These are phyloP conservation scores for Micropterix aruncella DNA, from an alignment of 2,888 invertebrate genomes.

Conservation along the genomic window DNA sequence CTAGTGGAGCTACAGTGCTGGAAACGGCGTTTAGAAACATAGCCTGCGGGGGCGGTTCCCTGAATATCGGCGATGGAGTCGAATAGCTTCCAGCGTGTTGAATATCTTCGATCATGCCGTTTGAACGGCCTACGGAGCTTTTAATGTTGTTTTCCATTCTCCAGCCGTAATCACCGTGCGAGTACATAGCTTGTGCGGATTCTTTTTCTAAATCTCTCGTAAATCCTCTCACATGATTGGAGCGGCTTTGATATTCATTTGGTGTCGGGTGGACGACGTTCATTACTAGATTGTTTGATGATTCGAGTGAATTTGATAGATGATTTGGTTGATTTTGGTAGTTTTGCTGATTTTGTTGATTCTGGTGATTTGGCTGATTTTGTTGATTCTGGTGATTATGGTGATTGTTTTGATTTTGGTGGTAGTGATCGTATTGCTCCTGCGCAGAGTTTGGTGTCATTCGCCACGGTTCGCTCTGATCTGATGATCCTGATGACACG, in stretches of 20 bases:
- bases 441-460: neutral
- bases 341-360: constrained; percentile 1
- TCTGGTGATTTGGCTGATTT: too few species aligned
- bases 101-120: neutral
- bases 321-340: constrained; percentile 1
- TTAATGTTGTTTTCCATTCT: constrained; percentile 23
- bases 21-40: constrained; percentile 12
- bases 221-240: constrained; percentile 19
- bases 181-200: constrained; percentile 22
- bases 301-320: constrained; percentile 14
- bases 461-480: neutral
- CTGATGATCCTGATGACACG: neutral
- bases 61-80: neutral
- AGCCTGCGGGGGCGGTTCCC: constrained; percentile 17
- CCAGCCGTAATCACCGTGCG: constrained; percentile 37
- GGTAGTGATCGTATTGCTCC: neutral
- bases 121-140: neutral
- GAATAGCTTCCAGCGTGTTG: constrained; percentile 4
- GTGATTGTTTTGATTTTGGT: neutral
- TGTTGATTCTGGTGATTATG: constrained; percentile 3
- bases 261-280: constrained; percentile 29
- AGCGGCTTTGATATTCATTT: constrained; percentile 17
- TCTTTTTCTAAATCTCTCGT: constrained; percentile 24
- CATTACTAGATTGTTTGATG: constrained; percentile 28
- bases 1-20: neutral